These are phyloP conservation scores for Coptotermes formosanus DNA, from an alignment of 1,140 invertebrate genomes.

Conservation along the genomic window DNA sequence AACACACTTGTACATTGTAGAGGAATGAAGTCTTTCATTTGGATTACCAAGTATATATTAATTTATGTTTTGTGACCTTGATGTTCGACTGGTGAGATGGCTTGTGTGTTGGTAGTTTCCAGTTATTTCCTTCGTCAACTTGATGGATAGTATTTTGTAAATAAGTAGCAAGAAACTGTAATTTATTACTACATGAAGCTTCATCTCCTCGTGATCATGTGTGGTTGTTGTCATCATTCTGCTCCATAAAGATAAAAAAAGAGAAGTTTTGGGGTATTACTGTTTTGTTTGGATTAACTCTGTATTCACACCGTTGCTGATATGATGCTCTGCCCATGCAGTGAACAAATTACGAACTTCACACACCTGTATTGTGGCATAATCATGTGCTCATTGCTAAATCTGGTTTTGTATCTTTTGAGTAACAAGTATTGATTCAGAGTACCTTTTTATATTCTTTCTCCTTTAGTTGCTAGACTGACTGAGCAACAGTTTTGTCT, in stretches of 20 bases:
- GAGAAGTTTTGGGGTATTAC: slow-evolving; percentile 18
- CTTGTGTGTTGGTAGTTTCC: slow-evolving; percentile 18
- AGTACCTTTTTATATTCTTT: slow-evolving; percentile 6
- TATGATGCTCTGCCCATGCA: background rate
- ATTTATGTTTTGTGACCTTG: slow-evolving; percentile 24
- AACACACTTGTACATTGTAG: background rate
- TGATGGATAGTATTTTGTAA: slow-evolving; percentile 25
- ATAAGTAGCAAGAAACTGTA: slow-evolving; percentile 27
- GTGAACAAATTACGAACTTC: background rate
- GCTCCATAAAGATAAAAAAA: background rate
- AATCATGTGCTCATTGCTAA: background rate
- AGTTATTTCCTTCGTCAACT: slow-evolving; percentile 22
- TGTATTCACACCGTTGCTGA: background rate
- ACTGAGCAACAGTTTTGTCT: background rate
- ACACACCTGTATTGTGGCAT: background rate
- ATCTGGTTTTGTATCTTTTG: background rate
- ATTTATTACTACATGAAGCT: slow-evolving; percentile 25
- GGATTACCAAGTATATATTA: slow-evolving; percentile 26
- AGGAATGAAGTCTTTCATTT: slow-evolving; percentile 13
- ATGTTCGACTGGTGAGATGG: slow-evolving; percentile 23
- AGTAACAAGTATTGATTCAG: background rate
- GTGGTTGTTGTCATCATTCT: slow-evolving; percentile 14
- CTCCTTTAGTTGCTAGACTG: background rate
- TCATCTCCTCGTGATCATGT: slow-evolving; percentile 17
- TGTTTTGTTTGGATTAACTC: slow-evolving; percentile 12